These are phyloP conservation scores for Pycnonotus jocosus DNA, from an alignment of 2,113 vertebrate genomes.

Conservation along the genomic window DNA sequence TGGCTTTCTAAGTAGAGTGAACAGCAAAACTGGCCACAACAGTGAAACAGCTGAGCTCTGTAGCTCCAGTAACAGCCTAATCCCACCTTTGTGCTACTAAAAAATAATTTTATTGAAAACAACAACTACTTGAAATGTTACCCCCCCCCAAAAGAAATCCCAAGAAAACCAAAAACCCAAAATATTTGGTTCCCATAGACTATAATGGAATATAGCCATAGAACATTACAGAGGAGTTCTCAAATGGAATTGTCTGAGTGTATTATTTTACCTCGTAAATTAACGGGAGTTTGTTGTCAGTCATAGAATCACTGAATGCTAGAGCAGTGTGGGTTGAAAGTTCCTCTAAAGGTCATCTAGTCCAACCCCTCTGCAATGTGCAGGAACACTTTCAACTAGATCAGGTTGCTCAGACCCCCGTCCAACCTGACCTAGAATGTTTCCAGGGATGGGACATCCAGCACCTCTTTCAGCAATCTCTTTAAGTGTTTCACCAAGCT, in stretches of 20 bases:
- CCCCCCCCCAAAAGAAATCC: fast-evolving
- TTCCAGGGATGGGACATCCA: not conserved
- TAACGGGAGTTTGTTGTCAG: not conserved
- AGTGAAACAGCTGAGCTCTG: not conserved
- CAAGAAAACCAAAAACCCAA: not conserved
- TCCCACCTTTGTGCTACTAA: not conserved
- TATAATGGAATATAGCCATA: not conserved
- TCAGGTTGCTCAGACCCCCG: not conserved
- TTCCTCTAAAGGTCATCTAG: not conserved
- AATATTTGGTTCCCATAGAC: not conserved
- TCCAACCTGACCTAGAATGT: not conserved
- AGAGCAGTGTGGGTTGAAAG: not conserved
- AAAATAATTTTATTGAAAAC: not conserved
- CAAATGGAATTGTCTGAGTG: not conserved
- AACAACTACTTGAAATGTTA: not conserved
- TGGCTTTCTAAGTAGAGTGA: not conserved
- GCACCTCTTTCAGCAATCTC: not conserved
- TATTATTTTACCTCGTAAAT: not conserved
- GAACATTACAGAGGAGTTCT: not conserved
- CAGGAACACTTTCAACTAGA: not conserved
- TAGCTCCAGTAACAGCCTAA: not conserved
- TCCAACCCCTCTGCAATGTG: not conserved
- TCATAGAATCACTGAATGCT: not conserved
- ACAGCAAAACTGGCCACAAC: not conserved
- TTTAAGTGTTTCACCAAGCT: not conserved